phyloP scores from a whole-genome alignment of 2,113 vertebrate species.

The Ceyx cyanopectus region DNA sequence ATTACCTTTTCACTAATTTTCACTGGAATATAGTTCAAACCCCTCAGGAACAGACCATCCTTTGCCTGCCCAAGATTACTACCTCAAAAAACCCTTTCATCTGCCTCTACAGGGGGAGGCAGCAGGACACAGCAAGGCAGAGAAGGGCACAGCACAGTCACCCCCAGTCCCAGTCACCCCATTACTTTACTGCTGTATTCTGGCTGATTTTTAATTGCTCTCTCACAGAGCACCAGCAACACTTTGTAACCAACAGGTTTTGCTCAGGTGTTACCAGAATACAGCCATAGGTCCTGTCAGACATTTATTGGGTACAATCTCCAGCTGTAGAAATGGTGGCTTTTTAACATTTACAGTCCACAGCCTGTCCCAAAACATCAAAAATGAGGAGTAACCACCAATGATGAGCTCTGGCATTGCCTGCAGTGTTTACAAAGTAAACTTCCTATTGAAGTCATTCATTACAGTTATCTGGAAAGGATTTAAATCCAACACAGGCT shows the following conservation, averaged over 20 bases:
- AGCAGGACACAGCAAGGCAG: background rate
- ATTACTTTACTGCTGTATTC: background rate
- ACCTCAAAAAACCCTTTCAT: background rate
- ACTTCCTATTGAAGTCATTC: rapidly evolving
- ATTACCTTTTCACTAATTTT: background rate
- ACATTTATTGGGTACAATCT: background rate
- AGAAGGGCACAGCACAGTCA: rapidly evolving
- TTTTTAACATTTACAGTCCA: background rate
- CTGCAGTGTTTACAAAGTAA: background rate
- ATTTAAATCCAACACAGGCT: background rate
- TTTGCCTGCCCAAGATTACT: background rate
- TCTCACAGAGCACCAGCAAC: background rate
- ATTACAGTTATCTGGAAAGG: background rate
- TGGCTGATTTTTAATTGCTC: background rate
- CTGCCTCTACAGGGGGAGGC: no score
- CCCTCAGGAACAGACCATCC: background rate
- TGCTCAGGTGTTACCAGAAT: background rate
- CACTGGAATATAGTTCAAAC: background rate
- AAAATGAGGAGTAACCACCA: background rate
- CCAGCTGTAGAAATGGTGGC: background rate
- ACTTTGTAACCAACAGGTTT: background rate
- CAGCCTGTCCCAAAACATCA: background rate
- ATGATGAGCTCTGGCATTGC: background rate
- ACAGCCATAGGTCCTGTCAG: background rate
- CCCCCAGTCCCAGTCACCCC: background rate